Conservation (phyloP, 2,888 invertebrate genomes). For the Yponomeuta plumbellus region DNA sequence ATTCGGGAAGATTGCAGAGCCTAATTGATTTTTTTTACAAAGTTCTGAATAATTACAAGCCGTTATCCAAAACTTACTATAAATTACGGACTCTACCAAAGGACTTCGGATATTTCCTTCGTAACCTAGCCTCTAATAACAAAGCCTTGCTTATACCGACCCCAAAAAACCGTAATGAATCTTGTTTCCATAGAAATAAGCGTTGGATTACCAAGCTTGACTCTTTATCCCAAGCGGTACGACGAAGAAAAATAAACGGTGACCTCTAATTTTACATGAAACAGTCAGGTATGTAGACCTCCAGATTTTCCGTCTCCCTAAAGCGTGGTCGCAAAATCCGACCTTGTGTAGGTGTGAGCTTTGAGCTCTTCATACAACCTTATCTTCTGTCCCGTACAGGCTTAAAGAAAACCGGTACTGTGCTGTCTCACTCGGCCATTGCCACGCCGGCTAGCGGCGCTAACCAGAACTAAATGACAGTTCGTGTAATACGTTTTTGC, state of each 20-base stretch:
- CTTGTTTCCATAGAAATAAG: not conserved
- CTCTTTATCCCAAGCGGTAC: not conserved
- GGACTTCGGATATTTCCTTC: not conserved
- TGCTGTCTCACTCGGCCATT: slow-evolving; percentile 9
- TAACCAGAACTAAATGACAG: slow-evolving; percentile 52
- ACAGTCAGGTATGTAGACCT: not conserved
- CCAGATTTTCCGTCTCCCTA: not conserved
- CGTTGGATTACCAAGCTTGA: not conserved
- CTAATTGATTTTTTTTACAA: not conserved
- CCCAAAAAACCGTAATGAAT: not conserved
- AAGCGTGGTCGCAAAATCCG: not conserved
- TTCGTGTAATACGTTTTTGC: slow-evolving; percentile 43
- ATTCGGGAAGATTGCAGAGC: too few relatives aligned
- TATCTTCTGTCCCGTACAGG: slow-evolving; percentile 29
- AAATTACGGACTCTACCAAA: not conserved
- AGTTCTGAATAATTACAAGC: not conserved
- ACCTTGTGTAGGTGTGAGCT: slow-evolving; percentile 31
- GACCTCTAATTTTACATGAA: not conserved
- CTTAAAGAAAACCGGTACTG: slow-evolving; percentile 12
- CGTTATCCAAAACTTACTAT: not conserved
- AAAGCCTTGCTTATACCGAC: not conserved
- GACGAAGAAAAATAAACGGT: not conserved
- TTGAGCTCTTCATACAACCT: slow-evolving; percentile 40
- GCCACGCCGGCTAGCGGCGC: slow-evolving; percentile 54
- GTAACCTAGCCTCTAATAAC: not conserved